Evolutionary conservation across 2,888 invertebrate species (phyloP).

Genomic region (Apamea sordens): DNA sequence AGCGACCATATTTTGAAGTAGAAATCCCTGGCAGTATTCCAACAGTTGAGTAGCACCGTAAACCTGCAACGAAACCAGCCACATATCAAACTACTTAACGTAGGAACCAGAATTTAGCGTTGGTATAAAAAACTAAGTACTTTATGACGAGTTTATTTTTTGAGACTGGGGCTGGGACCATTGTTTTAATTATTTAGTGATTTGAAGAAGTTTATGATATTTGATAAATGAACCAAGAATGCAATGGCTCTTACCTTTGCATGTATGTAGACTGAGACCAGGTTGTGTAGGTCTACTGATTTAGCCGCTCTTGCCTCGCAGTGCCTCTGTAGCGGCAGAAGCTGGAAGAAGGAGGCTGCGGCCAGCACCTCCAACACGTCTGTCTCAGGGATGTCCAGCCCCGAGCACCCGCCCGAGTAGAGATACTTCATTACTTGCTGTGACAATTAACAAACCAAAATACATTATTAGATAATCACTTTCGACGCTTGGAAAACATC

Average conservation of each 20-base stretch:
- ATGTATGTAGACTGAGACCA: conserved; percentile 97
- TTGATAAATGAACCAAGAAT: not conserved
- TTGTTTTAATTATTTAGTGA: not conserved
- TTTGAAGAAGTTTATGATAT: not conserved
- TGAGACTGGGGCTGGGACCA: not conserved
- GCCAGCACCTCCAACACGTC: conserved; percentile 97
- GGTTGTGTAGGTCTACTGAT: conserved; percentile 96
- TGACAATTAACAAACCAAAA: conserved; percentile 21
- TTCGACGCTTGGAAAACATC: not conserved
- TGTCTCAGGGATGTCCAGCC: conserved; percentile 93
- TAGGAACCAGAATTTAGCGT: not conserved
- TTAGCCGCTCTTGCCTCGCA: conserved; percentile 96
- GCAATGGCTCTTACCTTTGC: conserved; percentile 92
- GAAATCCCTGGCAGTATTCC: conserved; percentile 97
- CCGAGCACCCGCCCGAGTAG: conserved; percentile 96
- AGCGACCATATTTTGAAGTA: conserved; percentile 98
- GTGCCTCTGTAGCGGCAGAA: conserved; percentile 95
- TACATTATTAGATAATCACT: not conserved
- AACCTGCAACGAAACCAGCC: conserved; percentile 89
- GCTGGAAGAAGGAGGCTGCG: conserved; percentile 97
- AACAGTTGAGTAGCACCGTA: conserved; percentile 96
- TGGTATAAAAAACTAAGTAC: not conserved
- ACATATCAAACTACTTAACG: not conserved
- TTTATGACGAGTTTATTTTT: not conserved
- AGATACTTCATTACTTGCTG: conserved; percentile 98